Base-by-base conservation (phyloP, 2,888 invertebrate genomes). In the Tetragonula carbonaria region DNA sequence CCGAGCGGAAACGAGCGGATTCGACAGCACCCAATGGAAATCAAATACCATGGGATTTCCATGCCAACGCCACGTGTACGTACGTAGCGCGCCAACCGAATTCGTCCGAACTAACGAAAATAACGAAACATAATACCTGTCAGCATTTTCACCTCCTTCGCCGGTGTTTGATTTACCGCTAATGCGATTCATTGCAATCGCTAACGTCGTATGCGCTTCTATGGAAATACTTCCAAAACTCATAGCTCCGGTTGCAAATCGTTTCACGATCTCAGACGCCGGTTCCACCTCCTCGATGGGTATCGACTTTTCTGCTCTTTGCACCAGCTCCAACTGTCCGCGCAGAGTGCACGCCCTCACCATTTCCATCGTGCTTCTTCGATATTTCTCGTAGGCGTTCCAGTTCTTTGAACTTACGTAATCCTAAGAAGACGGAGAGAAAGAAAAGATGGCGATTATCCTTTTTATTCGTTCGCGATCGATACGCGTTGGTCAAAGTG, bases 91-190 rank as follows among this genome's bases (percentile, higher is more conserved):
- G n/a, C n/a, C 16, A 28, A 28, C 28, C 28, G 4, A 62, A 62
- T 28, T 62, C 18, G 5, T 28, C 33, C 33, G 33, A 33, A 33
- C 16, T 28, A 28, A 16, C 18, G 8, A 23, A 62, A 14, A 65
- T 21, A 53, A 18, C 16, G 16, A 6, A 57, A 78, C 23, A 57
- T 68, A 53, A 57, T 84, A 93, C 92, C 97, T 95, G 91, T 97
- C 97, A 0, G 97, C 96, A 92, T 97, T 96, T 94, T 97, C 97
- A 80, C 98, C 99, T 81, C 99, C 99, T 95, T 99, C 99, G 45
- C 99, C 99, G 0, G 99, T 99, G 95, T 99, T 99, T 85, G 99
- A 99, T 95, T 99, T 99, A 87, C 98, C 99, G 4, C 98, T 98
- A 90, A 99, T 97, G 88, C 97, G 96, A 95, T 99, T 99, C 99